Percentiles rank a stretch among this genome's conserved stretches.
Conservation (phyloP, 2,888 invertebrate species). For the Coleophora flavipennella region DNA sequence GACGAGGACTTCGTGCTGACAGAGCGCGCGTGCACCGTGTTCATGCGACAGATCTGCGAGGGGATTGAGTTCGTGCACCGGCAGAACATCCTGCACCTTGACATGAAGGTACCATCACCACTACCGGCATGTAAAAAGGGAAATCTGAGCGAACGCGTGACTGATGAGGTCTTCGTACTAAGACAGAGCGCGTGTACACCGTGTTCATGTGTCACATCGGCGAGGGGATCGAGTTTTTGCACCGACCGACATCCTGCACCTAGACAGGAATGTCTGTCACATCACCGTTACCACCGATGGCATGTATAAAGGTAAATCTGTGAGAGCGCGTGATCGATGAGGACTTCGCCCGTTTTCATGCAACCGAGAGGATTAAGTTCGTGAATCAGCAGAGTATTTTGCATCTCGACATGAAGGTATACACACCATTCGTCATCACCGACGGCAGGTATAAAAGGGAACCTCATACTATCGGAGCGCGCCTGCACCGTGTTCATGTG, state of each 20-base stretch:
- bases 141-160: too few relatives aligned
- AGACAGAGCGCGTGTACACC: slow-evolving; percentile 96
- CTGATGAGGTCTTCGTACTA: slow-evolving; percentile 93
- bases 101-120: slow-evolving; percentile 85
- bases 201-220: slow-evolving; percentile 98
- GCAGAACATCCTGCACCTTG: slow-evolving; percentile 95
- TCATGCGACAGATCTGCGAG: slow-evolving; percentile 98
- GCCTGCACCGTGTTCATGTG: slow-evolving; percentile 97
- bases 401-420: slow-evolving; percentile 64
- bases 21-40: slow-evolving; percentile 95
- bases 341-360: too few relatives aligned
- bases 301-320: too few relatives aligned
- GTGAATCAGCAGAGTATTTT: slow-evolving; percentile 96
- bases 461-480: slow-evolving; percentile 96
- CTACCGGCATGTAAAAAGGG: slow-evolving; percentile 68
- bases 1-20: slow-evolving; percentile 98
- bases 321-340: too few relatives aligned
- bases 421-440: too few relatives aligned
- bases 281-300: too few relatives aligned
- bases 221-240: too few relatives aligned
- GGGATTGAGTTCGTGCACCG: slow-evolving; percentile 98
- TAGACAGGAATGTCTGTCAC: too few relatives aligned
- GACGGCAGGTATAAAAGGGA: slow-evolving; percentile 76
- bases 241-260: too few relatives aligned
- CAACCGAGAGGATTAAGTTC: slow-evolving; percentile 96